Evolutionary conservation across 2,797 vertebrate species (phyloP), one percentile per base, ranked within the genome.

Genomic region (Danio albolineatus): DNA sequence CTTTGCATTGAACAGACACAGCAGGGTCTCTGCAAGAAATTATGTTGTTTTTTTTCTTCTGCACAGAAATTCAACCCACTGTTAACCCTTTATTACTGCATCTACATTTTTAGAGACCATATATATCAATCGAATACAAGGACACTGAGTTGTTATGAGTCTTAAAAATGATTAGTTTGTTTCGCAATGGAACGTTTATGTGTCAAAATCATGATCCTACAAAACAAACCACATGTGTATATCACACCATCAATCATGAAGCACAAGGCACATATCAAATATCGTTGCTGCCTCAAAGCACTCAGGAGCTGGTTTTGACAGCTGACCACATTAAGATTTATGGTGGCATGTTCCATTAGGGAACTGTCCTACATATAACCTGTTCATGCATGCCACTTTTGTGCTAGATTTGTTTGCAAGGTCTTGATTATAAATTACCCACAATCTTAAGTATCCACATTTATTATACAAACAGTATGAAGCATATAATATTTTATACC

Each of bases 21-120:
- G 10, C 54, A 13, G 76, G 54, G 57, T 78, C 77, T 71, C 66
- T 84, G 70, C 75, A 38, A 79, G 64, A 79, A 85, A 89, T 74
- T 59, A 76, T 82, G 67, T 3, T 28, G n/a, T 19, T 85, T 87
- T 76, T 85, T 44, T 82, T 82, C 85, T 76, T 56, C 86, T 76
- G 79, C 54, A 75, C 71, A 65, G 61, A 36, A 83, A 69, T 78
- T 82, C 84, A 39, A 53, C 80, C 85, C 82, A 83, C 81, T 73
- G 86, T 85, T 90, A 91, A 91, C 89, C 88, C 91, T 91, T 91
- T 86, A 89, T 87, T 87, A 82, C 76, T 75, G 84, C 14, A 66
- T 69, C 57, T 4, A 28, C 28, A 28, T 28, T 1, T 28, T 86
- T 88, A 69, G 72, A 71, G 72, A 89, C 88, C 85, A 49, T 28